Percentiles rank a stretch among this genome's conserved stretches.
phyloP scores from a whole-genome alignment of 2,113 vertebrate genomes.

The Rhea pennata region DNA sequence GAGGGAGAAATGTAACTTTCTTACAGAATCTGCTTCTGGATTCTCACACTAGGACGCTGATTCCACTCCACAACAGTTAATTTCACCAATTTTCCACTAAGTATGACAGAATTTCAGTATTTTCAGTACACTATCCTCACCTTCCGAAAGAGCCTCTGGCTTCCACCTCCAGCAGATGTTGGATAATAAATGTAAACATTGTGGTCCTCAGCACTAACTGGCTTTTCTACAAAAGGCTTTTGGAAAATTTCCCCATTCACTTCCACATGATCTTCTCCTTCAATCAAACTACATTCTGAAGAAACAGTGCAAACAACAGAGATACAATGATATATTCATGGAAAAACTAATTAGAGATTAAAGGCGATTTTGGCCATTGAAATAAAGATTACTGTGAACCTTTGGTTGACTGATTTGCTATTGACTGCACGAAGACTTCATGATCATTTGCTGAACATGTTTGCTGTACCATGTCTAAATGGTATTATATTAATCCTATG shows the following conservation, averaged over 20 bases:
- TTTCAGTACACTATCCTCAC: slow-evolving; percentile 57
- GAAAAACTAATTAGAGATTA: background rate
- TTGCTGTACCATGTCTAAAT: background rate
- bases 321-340: background rate
- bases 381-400: background rate
- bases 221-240: slow-evolving; percentile 92
- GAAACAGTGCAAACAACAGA: background rate
- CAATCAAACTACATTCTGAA: slow-evolving; percentile 88
- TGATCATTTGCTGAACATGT: background rate
- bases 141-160: slow-evolving; percentile 91
- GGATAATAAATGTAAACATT: slow-evolving; percentile 95
- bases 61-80: background rate
- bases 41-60: background rate
- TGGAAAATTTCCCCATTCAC: slow-evolving; percentile 92
- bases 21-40: background rate
- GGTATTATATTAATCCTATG: background rate
- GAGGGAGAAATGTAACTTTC: too few relatives aligned
- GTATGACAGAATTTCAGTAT: background rate
- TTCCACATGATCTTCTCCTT: slow-evolving; percentile 92
- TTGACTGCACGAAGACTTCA: background rate
- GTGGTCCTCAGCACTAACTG: slow-evolving; percentile 91
- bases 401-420: background rate
- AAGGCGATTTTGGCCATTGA: background rate
- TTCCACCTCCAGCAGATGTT: slow-evolving; percentile 90
- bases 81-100: background rate